phyloP scores from a whole-genome alignment of 2,888 invertebrate species.

The Molorchus minor region DNA sequence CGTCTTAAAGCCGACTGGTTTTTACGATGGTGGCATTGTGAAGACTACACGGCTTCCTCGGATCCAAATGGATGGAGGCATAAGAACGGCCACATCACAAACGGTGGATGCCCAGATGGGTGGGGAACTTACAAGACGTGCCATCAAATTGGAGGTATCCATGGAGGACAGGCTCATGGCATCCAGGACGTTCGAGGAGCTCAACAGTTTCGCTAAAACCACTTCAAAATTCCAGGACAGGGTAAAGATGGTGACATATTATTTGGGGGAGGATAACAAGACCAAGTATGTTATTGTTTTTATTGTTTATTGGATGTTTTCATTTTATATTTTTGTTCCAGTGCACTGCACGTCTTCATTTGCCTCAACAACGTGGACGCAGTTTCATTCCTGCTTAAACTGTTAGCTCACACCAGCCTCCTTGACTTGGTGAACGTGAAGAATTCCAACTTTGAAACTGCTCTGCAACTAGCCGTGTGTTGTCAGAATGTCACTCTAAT shows the following conservation, averaged over 20 bases:
- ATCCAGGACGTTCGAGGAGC: slow-evolving; percentile 44
- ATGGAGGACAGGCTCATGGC: slow-evolving; percentile 35
- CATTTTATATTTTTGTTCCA: slow-evolving; percentile 39
- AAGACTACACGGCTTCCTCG: too few relatives aligned
- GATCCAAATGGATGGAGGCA: too few relatives aligned
- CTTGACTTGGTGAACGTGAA: slow-evolving; percentile 60
- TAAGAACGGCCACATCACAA: background rate
- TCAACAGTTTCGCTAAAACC: slow-evolving; percentile 51
- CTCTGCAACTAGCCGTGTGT: slow-evolving; percentile 65
- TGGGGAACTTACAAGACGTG: background rate
- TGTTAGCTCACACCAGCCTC: slow-evolving; percentile 44
- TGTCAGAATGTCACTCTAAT: slow-evolving; percentile 61
- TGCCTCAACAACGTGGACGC: slow-evolving; percentile 39
- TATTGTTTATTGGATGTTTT: slow-evolving; percentile 1
- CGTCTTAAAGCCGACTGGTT: background rate
- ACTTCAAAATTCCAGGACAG: slow-evolving; percentile 45
- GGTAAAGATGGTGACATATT: slow-evolving; percentile 44
- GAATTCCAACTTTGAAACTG: slow-evolving; percentile 64
- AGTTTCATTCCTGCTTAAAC: slow-evolving; percentile 46
- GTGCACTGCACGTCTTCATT: slow-evolving; percentile 54
- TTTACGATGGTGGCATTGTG: background rate
- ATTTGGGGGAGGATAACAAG: slow-evolving; percentile 47
- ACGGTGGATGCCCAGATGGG: background rate
- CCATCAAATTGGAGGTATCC: slow-evolving; percentile 34
- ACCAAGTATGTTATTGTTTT: slow-evolving; percentile 53